Percentiles rank a stretch among this genome's conserved stretches.
Evolutionary conservation across 2,113 vertebrate species (phyloP).

Genomic region (Sterna hirundo): DNA sequence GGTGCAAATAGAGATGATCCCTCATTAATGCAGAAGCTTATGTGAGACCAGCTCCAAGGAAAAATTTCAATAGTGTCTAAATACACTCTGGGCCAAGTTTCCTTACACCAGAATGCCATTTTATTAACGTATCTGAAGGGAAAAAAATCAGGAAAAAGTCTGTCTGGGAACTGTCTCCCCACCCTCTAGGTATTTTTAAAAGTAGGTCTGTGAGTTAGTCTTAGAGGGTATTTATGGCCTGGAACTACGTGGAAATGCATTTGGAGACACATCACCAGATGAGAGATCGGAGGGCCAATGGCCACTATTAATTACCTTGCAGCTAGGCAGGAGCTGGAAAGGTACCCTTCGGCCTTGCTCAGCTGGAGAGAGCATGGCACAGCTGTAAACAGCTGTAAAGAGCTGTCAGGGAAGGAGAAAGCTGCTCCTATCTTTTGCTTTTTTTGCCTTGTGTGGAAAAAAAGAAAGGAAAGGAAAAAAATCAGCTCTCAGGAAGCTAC

Average conservation of each 20-base stretch:
- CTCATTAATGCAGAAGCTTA: constrained; percentile 28
- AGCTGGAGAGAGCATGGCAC: neutral
- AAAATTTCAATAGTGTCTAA: neutral
- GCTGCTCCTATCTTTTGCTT: neutral
- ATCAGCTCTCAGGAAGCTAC: neutral
- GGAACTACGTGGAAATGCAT: neutral
- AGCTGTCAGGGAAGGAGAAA: neutral
- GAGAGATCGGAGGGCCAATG: neutral
- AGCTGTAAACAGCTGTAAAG: neutral
- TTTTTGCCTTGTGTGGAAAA: neutral
- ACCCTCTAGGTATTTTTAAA: neutral
- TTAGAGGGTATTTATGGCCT: neutral
- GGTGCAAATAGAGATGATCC: constrained; percentile 31
- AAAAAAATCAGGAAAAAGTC: neutral
- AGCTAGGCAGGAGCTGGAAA: neutral
- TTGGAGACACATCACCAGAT: neutral
- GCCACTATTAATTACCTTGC: neutral
- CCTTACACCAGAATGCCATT: neutral
- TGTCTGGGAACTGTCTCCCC: neutral
- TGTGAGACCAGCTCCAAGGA: constrained; percentile 1
- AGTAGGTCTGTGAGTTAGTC: neutral
- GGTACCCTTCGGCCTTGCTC: neutral
- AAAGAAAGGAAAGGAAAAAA: neutral
- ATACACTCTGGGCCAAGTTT: neutral
- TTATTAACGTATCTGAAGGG: neutral